Base-by-base conservation (phyloP, 2,797 vertebrate genomes). In the Falco cherrug region DNA sequence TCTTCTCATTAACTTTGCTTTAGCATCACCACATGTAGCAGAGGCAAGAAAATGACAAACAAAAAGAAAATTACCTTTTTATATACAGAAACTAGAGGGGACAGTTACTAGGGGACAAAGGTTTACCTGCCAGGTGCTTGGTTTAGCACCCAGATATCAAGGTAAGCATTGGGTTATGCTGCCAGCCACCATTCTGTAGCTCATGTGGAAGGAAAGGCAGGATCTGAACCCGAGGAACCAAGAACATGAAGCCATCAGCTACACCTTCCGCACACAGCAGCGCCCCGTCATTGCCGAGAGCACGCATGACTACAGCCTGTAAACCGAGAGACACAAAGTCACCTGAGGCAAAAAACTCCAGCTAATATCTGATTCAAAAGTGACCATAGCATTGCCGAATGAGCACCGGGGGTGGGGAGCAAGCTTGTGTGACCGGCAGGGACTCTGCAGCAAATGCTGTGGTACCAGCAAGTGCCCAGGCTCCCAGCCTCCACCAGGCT, bases 171-270 rank as follows among this genome's bases (percentile, higher is more conserved):
- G 39, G 10, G 20, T 91, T 80, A 51, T 2, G 6, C 37, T 45
- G 73, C 11, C 39, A 68, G 43, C 28, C n/a, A 51, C 48, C 84
- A 39, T 37, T 57, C 43, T 19, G 2, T 37, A 89, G 43, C 31
- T 67, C 21, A 5, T 1, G 0, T 17, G 47, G 56, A 70, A 76
- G 33, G 37, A 78, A 83, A 41, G 2, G 7, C 19, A 67, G 19
- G 19, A 10, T 74, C 48, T 35, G 17, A 74, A 29, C 17, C 53
- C 0, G 6, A 31, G 21, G 13, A 35, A 20, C 31, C 0, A 1
- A 63, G 48, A 87, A 43, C 31, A 20, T 35, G 54, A 67, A 80
- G 16, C 35, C 57, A 37, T 19, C 26, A 65, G 35, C 26, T 69
- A 3, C 3, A 7, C 25, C 43, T 82, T 51, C 84, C 54, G 33